Evolutionary conservation across 2,113 vertebrate genomes (phyloP), one percentile per base, ranked within the genome.

Genomic region (Balaeniceps rex): DNA sequence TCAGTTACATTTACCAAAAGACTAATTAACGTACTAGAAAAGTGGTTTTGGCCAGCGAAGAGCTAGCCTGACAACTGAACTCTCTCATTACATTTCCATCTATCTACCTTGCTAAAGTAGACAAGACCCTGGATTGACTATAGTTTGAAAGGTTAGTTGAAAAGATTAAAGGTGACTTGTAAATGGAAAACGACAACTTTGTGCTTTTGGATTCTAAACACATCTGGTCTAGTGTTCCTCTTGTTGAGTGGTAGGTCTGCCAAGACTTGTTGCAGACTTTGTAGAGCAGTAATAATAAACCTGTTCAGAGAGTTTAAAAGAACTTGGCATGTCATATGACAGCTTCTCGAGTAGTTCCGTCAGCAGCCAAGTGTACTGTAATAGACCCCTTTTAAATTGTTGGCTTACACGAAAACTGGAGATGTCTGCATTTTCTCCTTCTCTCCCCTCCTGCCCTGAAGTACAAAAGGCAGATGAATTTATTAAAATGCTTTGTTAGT

Each of bases 331-430:
- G 69, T 86, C 65, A 52, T 87, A 82, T 97, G 97, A 93, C 90
- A 94, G 80, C 95, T 97, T 97, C 92, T 97, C 0, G 65, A 97
- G 90, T 84, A 94, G 88, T 94, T 96, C 82, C 6, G 51, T 94
- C 86, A 81, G 83, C 86, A 97, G 96, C 95, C 95, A 96, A 97
- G 94, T 96, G 76, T 96, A 94, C 95, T 96, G 75, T 88, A 95
- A 96, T 84, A 97, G 92, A 96, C 90, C 83, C 88, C 92, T 95
- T 97, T 76, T 15, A 95, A 96, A 96, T 76, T 96, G 86, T 89
- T 97, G 95, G 88, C 83, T 94, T 92, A 92, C 83, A 60, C 0
- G 7, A 92, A 83, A 93, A 92, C 77, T 92, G 65, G 92, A 91
- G 78, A 72, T 93, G 66, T 88, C 77, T 91, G 83, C 4, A 7